phyloP scores from a whole-genome alignment of 2,113 vertebrate genomes.

The Poeciliopsis occidentalis region DNA sequence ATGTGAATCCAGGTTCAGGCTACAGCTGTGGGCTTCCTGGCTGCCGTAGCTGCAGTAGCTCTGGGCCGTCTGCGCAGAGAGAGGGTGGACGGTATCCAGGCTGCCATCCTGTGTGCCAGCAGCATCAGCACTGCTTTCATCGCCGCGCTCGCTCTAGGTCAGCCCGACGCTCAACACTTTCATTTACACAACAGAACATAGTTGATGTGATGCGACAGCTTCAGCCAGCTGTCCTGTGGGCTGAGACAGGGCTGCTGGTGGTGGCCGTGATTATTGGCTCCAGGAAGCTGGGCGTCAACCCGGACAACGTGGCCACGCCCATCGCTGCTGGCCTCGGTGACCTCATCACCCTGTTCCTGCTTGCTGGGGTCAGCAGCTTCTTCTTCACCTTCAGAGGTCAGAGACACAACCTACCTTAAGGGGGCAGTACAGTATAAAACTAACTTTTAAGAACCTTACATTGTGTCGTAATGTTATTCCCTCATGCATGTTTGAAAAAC shows the following conservation, averaged over 20 bases:
- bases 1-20: conserved; percentile 85
- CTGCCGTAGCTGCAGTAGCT: conserved; percentile 84
- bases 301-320: conserved; percentile 93
- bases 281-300: conserved; percentile 89
- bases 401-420: conserved; percentile 1
- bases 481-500: too few species aligned
- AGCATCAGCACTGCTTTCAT: conserved; percentile 89
- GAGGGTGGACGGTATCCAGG: conserved; percentile 79
- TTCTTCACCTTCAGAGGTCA: conserved; percentile 88
- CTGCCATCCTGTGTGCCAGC: conserved; percentile 87
- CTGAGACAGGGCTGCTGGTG: conserved; percentile 86
- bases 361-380: conserved; percentile 86
- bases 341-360: conserved; percentile 87
- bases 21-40: conserved; percentile 90
- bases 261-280: conserved; percentile 87
- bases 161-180: background rate
- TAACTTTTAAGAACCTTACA: too few species aligned
- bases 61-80: conserved; percentile 83
- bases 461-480: too few species aligned
- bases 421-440: too few species aligned
- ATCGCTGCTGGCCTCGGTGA: conserved; percentile 94
- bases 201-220: background rate
- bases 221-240: background rate
- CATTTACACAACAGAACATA: background rate
- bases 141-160: conserved; percentile 87